Evolutionary conservation across 2,888 invertebrate species (phyloP).

Genomic region (Troides aeacus): DNA sequence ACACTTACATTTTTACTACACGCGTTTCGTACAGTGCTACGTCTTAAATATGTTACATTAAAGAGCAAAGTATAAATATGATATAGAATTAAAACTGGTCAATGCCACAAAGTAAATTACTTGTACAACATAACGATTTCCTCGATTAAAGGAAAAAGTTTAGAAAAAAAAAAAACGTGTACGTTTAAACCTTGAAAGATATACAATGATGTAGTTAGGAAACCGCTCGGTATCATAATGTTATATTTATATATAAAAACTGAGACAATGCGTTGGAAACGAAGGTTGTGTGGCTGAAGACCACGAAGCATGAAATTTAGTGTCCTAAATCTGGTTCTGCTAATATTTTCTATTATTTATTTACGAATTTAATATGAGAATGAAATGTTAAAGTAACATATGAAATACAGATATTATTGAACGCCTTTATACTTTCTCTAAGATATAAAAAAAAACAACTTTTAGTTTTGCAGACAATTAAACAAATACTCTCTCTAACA

Average conservation of each 20-base stretch:
- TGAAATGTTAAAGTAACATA: too few relatives aligned
- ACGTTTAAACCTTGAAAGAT: slow-evolving; percentile 36
- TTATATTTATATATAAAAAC: slow-evolving; percentile 44
- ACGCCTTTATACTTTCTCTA: too few relatives aligned
- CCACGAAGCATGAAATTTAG: slow-evolving; percentile 18
- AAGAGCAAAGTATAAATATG: slow-evolving; percentile 31
- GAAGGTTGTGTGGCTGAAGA: slow-evolving; percentile 47
- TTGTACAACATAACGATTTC: slow-evolving; percentile 25
- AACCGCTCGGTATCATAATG: slow-evolving; percentile 46
- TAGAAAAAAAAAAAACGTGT: slow-evolving; percentile 32
- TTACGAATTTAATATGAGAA: too few relatives aligned
- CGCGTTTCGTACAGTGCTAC: slow-evolving; percentile 17
- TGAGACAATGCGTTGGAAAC: slow-evolving; percentile 46
- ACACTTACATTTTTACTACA: slow-evolving; percentile 9
- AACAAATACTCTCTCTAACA: too few relatives aligned
- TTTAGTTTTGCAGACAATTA: too few relatives aligned
- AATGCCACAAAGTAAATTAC: slow-evolving; percentile 33
- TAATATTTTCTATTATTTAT: not conserved
- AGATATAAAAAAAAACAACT: too few relatives aligned
- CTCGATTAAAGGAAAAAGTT: slow-evolving; percentile 25
- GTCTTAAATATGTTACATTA: slow-evolving; percentile 19
- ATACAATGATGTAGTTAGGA: slow-evolving; percentile 43
- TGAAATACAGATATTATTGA: too few relatives aligned
- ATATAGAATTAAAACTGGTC: slow-evolving; percentile 26
- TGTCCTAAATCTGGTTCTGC: not conserved